Evolutionary conservation across 2,113 vertebrate genomes (phyloP), one percentile per base, ranked within the genome.

Genomic region (Lepus europaeus): DNA sequence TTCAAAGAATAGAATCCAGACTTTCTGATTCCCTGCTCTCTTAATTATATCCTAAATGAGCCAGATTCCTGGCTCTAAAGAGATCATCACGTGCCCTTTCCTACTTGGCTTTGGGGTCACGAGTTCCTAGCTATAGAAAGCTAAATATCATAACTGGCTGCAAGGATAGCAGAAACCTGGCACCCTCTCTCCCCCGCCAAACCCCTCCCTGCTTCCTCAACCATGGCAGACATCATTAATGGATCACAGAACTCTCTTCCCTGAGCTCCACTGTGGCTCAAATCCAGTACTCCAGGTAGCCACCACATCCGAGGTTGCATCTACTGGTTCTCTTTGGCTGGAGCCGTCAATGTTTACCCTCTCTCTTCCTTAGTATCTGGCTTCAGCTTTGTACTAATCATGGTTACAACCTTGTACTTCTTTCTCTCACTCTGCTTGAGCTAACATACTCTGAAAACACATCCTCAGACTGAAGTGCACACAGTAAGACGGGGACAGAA

Each of bases 41-140:
- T 64, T 53, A 64, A 56, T 76, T 70, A 23, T 19, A 80, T 25
- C 31, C 17, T 53, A 89, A 64, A 73, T 72, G 4, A 92, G 49
- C 63, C 72, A 89, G 76, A 56, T 91, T 93, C 33, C 56, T 94
- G 82, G 73, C 90, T 84, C 22, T 45, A 61, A 89, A 45, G 72
- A 78, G 84, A 85, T 87, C 20, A 69, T 36, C 39, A 10, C 3
- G 4, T 31, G 36, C 20, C 31, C 77, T 69, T 91, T 84, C 36
- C 29, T 36, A 22, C 49, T 39, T 91, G 68, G 25, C 68, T 5
- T 2, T 83, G 56, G 53, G 20, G 49, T 25, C 69, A 64, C 29
- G 23, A 69, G 61, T 8, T 87, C 56, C n/a, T n/a, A 64, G 45
- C 22, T n/a, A 31, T 20, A 63, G 76, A 39, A 86, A 39, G 13